Percentiles rank a stretch among this genome's conserved stretches.
Evolutionary conservation across 2,113 vertebrate species (phyloP).

Genomic region (Barbus barbus): DNA sequence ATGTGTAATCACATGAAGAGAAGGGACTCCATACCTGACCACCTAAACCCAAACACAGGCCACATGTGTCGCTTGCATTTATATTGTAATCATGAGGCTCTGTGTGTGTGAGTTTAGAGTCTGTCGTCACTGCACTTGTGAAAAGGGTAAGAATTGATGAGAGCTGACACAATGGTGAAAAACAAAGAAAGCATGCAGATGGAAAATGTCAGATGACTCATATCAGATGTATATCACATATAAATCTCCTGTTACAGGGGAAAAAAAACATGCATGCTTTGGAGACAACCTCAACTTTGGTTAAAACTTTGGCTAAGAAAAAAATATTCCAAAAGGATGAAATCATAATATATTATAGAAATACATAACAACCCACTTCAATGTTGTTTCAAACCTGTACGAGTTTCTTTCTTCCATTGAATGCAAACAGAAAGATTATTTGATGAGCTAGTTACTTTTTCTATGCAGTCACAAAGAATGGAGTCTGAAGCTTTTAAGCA

Average conservation of each 20-base stretch:
- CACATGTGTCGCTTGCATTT: not conserved
- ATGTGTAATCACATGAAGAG: not conserved
- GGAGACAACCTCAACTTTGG: not conserved
- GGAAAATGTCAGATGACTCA: no score
- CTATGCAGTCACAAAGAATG: not conserved
- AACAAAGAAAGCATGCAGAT: no score
- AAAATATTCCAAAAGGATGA: not conserved
- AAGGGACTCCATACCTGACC: constrained; percentile 5
- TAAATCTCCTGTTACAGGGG: not conserved
- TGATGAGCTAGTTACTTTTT: not conserved
- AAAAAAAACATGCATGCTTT: constrained; percentile 8
- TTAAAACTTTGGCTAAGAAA: not conserved
- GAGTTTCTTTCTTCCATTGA: not conserved
- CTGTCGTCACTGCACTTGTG: constrained; percentile 2
- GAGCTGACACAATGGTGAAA: constrained; percentile 15
- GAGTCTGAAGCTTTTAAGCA: not conserved
- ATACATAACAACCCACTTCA: not conserved
- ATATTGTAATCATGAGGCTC: constrained; percentile 4
- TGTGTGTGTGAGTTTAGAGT: constrained; percentile 6
- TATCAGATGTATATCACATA: not conserved
- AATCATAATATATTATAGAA: constrained; percentile 11
- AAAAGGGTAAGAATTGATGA: not conserved
- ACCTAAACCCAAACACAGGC: constrained; percentile 10
- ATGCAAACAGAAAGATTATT: not conserved
- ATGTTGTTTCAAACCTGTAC: not conserved